Evolutionary conservation across 2,113 vertebrate genomes (phyloP).

Genomic region (Dascyllus trimaculatus): DNA sequence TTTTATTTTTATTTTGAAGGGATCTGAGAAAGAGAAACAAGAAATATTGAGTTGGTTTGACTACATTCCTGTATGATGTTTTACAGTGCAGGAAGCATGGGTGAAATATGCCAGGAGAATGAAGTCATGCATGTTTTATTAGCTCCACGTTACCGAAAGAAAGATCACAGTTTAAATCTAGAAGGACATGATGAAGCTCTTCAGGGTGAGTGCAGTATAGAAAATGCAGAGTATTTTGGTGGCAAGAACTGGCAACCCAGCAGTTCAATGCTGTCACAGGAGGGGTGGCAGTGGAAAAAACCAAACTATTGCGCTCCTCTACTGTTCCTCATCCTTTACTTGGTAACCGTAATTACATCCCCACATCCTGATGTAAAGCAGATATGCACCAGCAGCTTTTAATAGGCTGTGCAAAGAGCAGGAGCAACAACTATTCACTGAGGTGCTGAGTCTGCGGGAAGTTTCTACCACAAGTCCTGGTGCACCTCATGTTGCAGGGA

Average conservation of each 20-base stretch:
- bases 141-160: conserved; percentile 1
- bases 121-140: background rate
- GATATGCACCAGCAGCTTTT: conserved; percentile 56
- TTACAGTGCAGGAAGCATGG: too few relatives aligned
- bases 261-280: conserved; percentile 38
- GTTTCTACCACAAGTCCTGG: conserved; percentile 35
- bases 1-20: too few relatives aligned
- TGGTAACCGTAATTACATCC: conserved; percentile 66
- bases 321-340: conserved; percentile 49
- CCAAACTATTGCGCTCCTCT: conserved; percentile 27
- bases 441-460: conserved; percentile 70
- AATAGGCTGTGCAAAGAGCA: conserved; percentile 58
- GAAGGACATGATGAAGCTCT: background rate
- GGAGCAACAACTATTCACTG: conserved; percentile 39
- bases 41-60: too few relatives aligned
- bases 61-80: too few relatives aligned
- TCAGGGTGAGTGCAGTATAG: background rate
- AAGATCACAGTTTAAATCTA: too few relatives aligned
- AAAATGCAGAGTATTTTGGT: conserved; percentile 19
- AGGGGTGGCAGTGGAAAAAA: conserved; percentile 40
- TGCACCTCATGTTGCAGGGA: conserved; percentile 20
- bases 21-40: too few relatives aligned
- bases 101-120: background rate
- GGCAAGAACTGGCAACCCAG: conserved; percentile 44
- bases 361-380: conserved; percentile 69